phyloP scores from a whole-genome alignment of 2,888 invertebrate genomes.

The Lysandra coridon region DNA sequence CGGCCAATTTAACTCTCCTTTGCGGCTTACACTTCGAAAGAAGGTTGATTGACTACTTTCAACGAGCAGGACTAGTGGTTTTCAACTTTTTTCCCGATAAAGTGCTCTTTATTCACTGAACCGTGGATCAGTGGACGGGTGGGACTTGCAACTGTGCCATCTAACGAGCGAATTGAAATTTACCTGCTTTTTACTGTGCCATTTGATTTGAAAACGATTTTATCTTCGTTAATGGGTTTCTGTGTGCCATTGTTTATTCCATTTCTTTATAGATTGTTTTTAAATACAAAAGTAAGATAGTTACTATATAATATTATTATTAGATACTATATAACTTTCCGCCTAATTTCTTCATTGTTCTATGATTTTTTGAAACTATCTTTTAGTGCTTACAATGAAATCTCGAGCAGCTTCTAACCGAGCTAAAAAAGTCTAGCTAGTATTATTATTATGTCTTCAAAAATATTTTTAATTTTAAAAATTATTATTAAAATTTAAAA shows the following conservation, averaged over 20 bases:
- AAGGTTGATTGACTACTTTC: conserved; percentile 19
- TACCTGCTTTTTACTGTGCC: not conserved
- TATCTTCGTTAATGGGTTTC: not conserved
- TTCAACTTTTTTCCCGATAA: not conserved
- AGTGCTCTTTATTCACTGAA: conserved; percentile 15
- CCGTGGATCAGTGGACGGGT: conserved; percentile 14
- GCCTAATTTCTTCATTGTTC: too few relatives aligned
- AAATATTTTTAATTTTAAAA: too few relatives aligned
- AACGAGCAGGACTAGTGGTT: conserved; percentile 18
- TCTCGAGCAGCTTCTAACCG: not conserved
- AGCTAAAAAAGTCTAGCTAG: not conserved
- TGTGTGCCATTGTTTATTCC: not conserved
- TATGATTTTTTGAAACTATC: too few relatives aligned
- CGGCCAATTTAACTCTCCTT: conserved; percentile 12
- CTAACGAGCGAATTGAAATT: conserved; percentile 5
- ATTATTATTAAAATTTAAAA: too few relatives aligned
- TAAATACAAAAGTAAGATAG: too few relatives aligned
- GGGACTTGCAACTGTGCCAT: conserved; percentile 7
- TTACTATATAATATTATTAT: too few relatives aligned
- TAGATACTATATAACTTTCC: too few relatives aligned
- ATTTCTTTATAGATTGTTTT: too few relatives aligned
- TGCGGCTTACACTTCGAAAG: conserved; percentile 9
- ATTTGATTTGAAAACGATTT: not conserved
- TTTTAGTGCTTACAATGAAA: not conserved
- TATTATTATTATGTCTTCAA: too few relatives aligned